Evolutionary conservation across 2,888 invertebrate species (phyloP).

Genomic region (Heliothis peltigera): DNA sequence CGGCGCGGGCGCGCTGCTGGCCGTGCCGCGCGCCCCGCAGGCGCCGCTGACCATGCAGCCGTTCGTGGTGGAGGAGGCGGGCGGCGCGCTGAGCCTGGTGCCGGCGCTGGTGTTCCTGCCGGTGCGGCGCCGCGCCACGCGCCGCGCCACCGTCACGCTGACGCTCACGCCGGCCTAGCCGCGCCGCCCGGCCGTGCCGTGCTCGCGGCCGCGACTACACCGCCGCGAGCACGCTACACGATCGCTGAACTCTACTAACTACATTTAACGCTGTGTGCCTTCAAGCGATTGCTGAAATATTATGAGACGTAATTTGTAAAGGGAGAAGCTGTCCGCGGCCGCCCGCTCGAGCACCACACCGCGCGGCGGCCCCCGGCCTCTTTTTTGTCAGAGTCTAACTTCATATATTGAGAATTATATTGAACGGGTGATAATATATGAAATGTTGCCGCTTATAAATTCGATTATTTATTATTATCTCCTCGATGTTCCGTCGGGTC

Average conservation of each 20-base stretch:
- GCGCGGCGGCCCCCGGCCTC: constrained; percentile 81
- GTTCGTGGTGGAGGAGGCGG: constrained; percentile 94
- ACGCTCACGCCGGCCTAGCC: constrained; percentile 97
- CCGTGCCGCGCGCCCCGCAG: constrained; percentile 91
- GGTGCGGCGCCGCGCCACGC: constrained; percentile 95
- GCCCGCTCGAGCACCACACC: constrained; percentile 82
- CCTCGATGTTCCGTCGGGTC: constrained; percentile 88
- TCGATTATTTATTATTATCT: constrained; percentile 88
- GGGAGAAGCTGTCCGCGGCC: constrained; percentile 84
- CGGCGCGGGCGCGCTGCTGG: constrained; percentile 87
- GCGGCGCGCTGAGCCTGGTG: constrained; percentile 92
- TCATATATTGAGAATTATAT: constrained; percentile 90
- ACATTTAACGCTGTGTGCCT: constrained; percentile 94
- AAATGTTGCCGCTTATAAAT: constrained; percentile 89
- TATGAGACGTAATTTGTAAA: constrained; percentile 87
- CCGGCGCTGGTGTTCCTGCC: constrained; percentile 98
- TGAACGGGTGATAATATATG: constrained; percentile 89
- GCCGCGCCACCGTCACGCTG: constrained; percentile 97
- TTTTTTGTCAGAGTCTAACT: constrained; percentile 86
- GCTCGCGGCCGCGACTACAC: constrained; percentile 76
- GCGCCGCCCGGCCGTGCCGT: constrained; percentile 65
- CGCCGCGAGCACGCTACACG: constrained; percentile 81
- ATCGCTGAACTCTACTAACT: constrained; percentile 89
- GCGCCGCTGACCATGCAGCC: constrained; percentile 96
- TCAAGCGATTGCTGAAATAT: constrained; percentile 93